These are phyloP conservation scores for Zaprionus davidi DNA, from an alignment of 1,140 invertebrate species.

Conservation along the genomic window DNA sequence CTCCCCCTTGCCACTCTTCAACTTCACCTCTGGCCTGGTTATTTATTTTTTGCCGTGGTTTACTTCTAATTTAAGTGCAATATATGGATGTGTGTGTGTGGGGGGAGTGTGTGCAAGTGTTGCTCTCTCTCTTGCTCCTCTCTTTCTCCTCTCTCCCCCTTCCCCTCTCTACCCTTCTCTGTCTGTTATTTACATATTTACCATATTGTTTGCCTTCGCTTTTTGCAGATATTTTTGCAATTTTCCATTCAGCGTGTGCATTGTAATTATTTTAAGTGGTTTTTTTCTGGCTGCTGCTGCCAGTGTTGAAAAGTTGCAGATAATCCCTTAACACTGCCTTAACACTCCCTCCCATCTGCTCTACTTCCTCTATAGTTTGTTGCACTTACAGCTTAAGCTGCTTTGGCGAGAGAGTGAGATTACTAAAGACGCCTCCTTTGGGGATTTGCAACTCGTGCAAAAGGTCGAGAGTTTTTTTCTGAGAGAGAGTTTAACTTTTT, in stretches of 20 bases:
- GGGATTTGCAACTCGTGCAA: neutral
- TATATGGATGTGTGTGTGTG: slow-evolving; percentile 45
- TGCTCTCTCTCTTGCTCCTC: slow-evolving; percentile 14
- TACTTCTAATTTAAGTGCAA: slow-evolving; percentile 75
- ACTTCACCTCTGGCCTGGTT: slow-evolving; percentile 59
- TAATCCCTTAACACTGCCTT: neutral
- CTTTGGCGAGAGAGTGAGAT: neutral
- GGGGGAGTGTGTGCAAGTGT: slow-evolving; percentile 14
- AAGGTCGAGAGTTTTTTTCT: neutral
- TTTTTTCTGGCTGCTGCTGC: slow-evolving; percentile 33
- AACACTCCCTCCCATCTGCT: neutral
- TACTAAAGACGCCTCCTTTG: neutral
- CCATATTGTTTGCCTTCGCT: slow-evolving; percentile 54
- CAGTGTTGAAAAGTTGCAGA: neutral
- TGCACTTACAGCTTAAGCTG: neutral
- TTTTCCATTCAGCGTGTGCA: slow-evolving; percentile 34
- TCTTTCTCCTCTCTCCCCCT: neutral
- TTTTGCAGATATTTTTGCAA: slow-evolving; percentile 10
- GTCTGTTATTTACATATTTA: slow-evolving; percentile 57
- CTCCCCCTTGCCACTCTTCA: slow-evolving; percentile 23
- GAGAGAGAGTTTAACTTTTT: neutral
- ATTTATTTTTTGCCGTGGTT: slow-evolving; percentile 56
- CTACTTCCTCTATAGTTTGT: neutral
- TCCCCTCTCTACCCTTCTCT: neutral
- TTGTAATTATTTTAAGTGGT: slow-evolving; percentile 81